These are phyloP conservation scores for Cyaniris semiargus DNA, from an alignment of 2,888 invertebrate species.

Conservation along the genomic window DNA sequence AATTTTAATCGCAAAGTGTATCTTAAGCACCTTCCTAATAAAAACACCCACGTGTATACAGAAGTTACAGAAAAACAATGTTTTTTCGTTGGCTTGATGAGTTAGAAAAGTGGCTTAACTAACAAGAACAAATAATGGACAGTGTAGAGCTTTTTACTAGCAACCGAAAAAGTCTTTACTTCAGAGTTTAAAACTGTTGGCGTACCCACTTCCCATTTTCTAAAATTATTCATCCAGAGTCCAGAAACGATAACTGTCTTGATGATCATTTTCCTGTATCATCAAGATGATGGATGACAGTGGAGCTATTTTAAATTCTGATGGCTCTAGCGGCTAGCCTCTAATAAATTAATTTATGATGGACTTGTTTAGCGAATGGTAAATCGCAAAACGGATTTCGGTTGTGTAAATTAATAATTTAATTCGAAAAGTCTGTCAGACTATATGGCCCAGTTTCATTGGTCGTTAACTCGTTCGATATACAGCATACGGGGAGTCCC, in stretches of 20 bases:
- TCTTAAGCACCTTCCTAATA: neutral
- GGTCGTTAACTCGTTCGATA: too few relatives aligned
- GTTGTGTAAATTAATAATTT: too few relatives aligned
- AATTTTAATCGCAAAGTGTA: neutral
- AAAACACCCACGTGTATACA: neutral
- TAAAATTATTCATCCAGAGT: neutral
- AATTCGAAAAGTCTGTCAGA: too few relatives aligned
- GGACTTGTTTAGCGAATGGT: neutral
- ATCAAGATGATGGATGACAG: conserved; percentile 8
- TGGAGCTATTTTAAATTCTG: neutral
- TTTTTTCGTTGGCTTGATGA: too few relatives aligned
- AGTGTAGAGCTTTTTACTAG: too few relatives aligned
- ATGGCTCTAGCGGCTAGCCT: neutral
- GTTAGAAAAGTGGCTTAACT: neutral
- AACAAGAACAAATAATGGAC: too few relatives aligned
- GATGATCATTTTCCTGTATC: conserved; percentile 10
- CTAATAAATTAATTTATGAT: neutral
- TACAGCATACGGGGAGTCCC: too few relatives aligned
- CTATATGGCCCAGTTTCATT: too few relatives aligned
- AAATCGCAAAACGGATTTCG: neutral
- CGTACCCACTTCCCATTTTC: neutral
- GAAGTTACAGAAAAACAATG: too few relatives aligned
- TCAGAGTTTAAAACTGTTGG: neutral
- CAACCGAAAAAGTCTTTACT: neutral
- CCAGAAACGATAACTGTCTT: neutral